Evolutionary conservation across 2,797 vertebrate species (phyloP).

Genomic region (Labeo calbasu): DNA sequence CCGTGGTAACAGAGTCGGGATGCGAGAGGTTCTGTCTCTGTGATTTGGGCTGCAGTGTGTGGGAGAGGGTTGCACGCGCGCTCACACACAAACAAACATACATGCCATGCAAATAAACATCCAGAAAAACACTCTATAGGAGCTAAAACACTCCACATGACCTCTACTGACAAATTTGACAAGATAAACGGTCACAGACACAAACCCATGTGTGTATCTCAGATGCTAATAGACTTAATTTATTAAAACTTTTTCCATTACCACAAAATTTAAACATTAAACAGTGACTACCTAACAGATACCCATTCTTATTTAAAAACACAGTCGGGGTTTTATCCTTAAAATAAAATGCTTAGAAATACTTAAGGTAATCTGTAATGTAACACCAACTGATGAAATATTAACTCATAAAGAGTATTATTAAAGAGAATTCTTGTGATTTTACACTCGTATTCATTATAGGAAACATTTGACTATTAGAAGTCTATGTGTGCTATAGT

Average conservation of each 20-base stretch:
- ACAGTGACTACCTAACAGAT: not conserved
- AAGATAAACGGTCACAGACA: not conserved
- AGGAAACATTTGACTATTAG: not conserved
- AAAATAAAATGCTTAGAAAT: not conserved
- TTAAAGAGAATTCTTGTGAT: not conserved
- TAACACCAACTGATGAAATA: not conserved
- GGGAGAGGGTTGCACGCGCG: not conserved
- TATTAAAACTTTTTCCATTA: not conserved
- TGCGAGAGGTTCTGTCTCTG: constrained; percentile 56
- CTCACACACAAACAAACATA: not conserved
- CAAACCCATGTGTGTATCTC: not conserved
- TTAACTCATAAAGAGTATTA: not conserved
- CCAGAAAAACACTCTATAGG: not conserved
- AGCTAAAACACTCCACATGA: not conserved
- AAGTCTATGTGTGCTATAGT: not conserved
- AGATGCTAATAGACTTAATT: not conserved
- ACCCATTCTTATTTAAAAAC: not conserved
- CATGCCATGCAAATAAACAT: not conserved
- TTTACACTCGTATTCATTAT: not conserved
- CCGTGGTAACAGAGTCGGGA: constrained; percentile 72
- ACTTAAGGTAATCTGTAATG: not conserved
- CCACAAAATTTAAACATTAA: not conserved
- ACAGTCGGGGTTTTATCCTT: no score
- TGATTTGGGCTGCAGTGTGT: constrained; percentile 53
- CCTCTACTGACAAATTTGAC: not conserved